phyloP scores from a whole-genome alignment of 2,888 invertebrate genomes.

The Coecobrya sp. region DNA sequence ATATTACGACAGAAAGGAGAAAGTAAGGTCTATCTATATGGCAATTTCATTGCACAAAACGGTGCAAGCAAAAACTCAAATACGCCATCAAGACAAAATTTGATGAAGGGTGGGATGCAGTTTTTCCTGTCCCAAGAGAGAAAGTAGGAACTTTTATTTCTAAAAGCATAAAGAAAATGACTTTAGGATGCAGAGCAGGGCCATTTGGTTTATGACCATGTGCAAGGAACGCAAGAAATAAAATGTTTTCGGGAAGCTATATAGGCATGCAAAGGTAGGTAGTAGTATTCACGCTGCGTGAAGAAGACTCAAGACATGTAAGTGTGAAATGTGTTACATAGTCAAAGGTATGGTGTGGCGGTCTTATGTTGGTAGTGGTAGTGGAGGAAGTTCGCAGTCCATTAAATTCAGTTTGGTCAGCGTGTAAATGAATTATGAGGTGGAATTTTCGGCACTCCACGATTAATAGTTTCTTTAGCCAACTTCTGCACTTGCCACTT shows the following conservation, averaged over 20 bases:
- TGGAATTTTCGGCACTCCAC: constrained; percentile 77
- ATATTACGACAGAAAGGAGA: too few species aligned
- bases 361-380: neutral
- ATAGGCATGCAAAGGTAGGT: too few species aligned
- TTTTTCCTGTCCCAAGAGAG: too few species aligned
- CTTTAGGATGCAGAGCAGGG: neutral
- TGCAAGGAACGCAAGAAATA: neutral
- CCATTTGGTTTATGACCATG: neutral
- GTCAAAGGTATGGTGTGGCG: neutral
- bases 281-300: neutral
- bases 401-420: constrained; percentile 72
- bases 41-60: too few species aligned
- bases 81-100: too few species aligned
- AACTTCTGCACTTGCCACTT: neutral
- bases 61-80: too few species aligned
- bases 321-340: constrained; percentile 3
- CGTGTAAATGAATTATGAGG: constrained; percentile 80
- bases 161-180: neutral
- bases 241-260: neutral
- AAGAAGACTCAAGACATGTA: neutral
- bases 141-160: too few species aligned
- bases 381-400: constrained; percentile 60
- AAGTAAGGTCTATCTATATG: too few species aligned
- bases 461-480: constrained; percentile 38
- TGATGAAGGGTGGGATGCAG: too few species aligned